These are phyloP conservation scores for Pseudomugil gertrudae DNA, from an alignment of 2,797 vertebrate genomes.

Conservation along the genomic window DNA sequence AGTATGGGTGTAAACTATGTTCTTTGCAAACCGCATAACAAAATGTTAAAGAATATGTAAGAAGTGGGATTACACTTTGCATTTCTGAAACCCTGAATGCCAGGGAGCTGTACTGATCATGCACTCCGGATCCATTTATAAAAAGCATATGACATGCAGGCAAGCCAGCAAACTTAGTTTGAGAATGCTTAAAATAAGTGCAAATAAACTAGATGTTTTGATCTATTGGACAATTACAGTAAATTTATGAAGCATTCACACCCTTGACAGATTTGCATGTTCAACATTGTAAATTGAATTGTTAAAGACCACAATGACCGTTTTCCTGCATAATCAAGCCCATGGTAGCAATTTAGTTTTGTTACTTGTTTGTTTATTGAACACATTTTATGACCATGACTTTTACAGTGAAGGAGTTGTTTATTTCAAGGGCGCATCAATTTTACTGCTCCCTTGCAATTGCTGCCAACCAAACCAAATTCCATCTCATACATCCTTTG, in stretches of 20 bases:
- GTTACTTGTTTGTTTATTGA: background rate
- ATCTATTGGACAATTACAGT: background rate
- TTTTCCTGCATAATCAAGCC: background rate
- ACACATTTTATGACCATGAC: background rate
- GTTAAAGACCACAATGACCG: background rate
- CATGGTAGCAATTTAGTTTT: background rate
- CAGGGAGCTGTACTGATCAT: slow-evolving; percentile 7
- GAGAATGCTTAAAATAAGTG: background rate
- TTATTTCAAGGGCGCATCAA: slow-evolving; percentile 26
- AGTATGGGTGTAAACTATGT: background rate
- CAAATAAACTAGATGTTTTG: background rate
- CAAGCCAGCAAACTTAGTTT: slow-evolving; percentile 14
- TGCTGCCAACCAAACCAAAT: slow-evolving; percentile 25
- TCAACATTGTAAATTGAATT: background rate
- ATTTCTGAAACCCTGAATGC: slow-evolving; percentile 14
- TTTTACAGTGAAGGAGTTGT: background rate
- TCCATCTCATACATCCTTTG: slow-evolving; percentile 23
- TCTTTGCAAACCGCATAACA: background rate
- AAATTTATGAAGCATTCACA: background rate
- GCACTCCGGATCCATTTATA: slow-evolving; percentile 18
- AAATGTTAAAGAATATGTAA: slow-evolving; percentile 10
- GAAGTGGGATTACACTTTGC: slow-evolving; percentile 9
- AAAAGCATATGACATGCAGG: slow-evolving; percentile 20
- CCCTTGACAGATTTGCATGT: background rate
- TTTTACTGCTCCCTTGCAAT: slow-evolving; percentile 14